phyloP scores from a whole-genome alignment of 2,797 vertebrate species.

The Ambastaia sidthimunki region DNA sequence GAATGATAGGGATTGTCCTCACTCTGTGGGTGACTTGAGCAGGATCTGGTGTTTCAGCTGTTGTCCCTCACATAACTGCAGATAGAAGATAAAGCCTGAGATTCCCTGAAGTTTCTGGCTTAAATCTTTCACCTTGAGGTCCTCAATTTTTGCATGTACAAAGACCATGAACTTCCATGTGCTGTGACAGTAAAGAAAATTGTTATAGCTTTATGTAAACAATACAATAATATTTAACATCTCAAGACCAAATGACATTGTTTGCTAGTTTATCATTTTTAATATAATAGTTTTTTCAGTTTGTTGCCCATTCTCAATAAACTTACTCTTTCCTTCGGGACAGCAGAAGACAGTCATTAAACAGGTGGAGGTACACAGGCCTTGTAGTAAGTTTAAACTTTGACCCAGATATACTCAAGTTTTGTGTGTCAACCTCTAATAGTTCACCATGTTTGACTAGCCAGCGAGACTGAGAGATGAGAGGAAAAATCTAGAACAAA shows the following conservation, averaged over 20 bases:
- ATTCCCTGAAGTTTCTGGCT: slow-evolving; percentile 88
- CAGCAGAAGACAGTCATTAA: slow-evolving; percentile 89
- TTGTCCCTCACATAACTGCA: slow-evolving; percentile 86
- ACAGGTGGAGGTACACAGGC: slow-evolving; percentile 88
- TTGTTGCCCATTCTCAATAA: neutral
- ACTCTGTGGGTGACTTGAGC: slow-evolving; percentile 88
- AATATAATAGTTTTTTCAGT: neutral
- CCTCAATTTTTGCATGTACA: slow-evolving; percentile 84
- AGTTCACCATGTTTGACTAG: slow-evolving; percentile 91
- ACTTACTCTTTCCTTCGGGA: slow-evolving; percentile 91
- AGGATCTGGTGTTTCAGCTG: slow-evolving; percentile 89
- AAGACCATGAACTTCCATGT: slow-evolving; percentile 90
- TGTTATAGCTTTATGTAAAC: neutral
- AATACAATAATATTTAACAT: neutral
- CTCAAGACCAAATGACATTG: neutral
- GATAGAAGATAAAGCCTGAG: slow-evolving; percentile 89
- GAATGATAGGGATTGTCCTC: slow-evolving; percentile 62
- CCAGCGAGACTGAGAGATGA: slow-evolving; percentile 94
- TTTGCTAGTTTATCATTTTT: neutral
- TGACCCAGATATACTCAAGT: slow-evolving; percentile 82
- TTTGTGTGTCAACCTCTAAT: slow-evolving; percentile 87
- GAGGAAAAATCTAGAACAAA: slow-evolving; percentile 84
- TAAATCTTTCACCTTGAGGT: slow-evolving; percentile 89
- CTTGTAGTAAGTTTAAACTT: slow-evolving; percentile 88
- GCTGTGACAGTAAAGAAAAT: slow-evolving; percentile 68